Base-by-base conservation (phyloP, 2,113 vertebrate species). In the Anoplopoma fimbria region DNA sequence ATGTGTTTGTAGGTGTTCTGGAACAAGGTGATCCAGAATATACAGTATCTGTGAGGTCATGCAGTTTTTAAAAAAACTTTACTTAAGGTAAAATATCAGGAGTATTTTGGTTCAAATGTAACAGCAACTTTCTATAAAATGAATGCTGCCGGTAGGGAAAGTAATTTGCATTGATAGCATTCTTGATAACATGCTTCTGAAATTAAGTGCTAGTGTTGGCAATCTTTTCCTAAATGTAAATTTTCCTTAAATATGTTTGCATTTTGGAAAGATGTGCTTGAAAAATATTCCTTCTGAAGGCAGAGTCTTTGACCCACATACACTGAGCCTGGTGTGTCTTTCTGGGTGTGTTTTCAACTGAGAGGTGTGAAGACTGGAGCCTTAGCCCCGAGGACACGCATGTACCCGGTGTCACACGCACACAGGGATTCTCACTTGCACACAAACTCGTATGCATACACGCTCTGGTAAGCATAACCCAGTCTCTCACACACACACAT, bases 351-450 rank as follows among this genome's bases (percentile, higher is more conserved):
- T 90, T 90, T 88, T 83, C 47, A 90, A 82, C 63, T 55, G 82
- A 91, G 75, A 93, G 89, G 93, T 94, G 93, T 92, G 92, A 94
- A 92, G 82, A 85, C 83, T 77, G 82, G 81, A 88, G 87, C 80
- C 71, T 72, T 57, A 79, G 83, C 90, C 91, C 89, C n/a, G 68
- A 82, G 93, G 92, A 91, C 9, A 87, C 75, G 74, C 85, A 83
- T 89, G 85, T 82, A 89, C 87, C 80, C 78, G 29, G 62, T 82
- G 73, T 86, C 77, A 75, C 81, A n/a, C 79, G 31, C 72, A 63
- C 57, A 63, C 67, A 57, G 61, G n/a, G 21, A 67, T 69, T 57
- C 85, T 75, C 82, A 69, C 79, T 67, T 53, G 62, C 64, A 69
- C 86, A 74, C 77, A 57, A 12, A 84, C 80, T 67, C 68, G 36